Base-by-base conservation (phyloP, 1,140 invertebrate species). In the Hycleus phaleratus region DNA sequence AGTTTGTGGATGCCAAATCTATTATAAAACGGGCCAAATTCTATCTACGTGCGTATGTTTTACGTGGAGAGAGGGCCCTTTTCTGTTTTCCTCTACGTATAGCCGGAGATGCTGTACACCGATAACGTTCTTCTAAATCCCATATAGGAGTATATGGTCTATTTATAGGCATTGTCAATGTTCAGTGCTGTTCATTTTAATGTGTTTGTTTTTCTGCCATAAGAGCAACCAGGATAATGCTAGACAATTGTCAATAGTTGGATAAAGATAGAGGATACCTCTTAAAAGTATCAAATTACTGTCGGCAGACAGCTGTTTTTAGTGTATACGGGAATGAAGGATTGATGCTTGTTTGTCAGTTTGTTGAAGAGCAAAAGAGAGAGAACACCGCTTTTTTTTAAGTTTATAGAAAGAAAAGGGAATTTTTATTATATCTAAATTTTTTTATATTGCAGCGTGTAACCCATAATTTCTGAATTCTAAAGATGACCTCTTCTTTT, bases 131-230 rank as follows among this genome's bases (percentile, higher is more conserved):
- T 58, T 66, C 63, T 63, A 66, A 66, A 65, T 63, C 58, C 67
- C 67, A 68, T 68, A 71, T 62, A 71, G 67, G 67, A 69, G 66
- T 68, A 67, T 67, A 71, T 68, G 63, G 65, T 71, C 70, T 71
- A 71, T 71, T 71, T 71, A 71, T 71, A 71, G 70, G 67, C 70
- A 69, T 71, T 71, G 69, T 69, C 69, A 71, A 68, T 68, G 66
- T 68, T 65, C 68, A 67, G 63, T 59, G 66, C 64, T 71, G 69
- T 69, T 70, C 70, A 71, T 71, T 71, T 71, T 71, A 71, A 71
- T 70, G 68, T 71, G 67, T 71, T 71, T 71, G 68, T 71, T 70
- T 70, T 70, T 69, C 68, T 69, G 67, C 49, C 59, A 54, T 67
- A 61, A 63, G 66, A 66, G 62, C 32, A 49, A 66, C 40, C 43